Percentiles rank a stretch among this genome's conserved stretches.
phyloP scores from a whole-genome alignment of 2,113 vertebrate species.

The Dendropsophus ebraccatus region DNA sequence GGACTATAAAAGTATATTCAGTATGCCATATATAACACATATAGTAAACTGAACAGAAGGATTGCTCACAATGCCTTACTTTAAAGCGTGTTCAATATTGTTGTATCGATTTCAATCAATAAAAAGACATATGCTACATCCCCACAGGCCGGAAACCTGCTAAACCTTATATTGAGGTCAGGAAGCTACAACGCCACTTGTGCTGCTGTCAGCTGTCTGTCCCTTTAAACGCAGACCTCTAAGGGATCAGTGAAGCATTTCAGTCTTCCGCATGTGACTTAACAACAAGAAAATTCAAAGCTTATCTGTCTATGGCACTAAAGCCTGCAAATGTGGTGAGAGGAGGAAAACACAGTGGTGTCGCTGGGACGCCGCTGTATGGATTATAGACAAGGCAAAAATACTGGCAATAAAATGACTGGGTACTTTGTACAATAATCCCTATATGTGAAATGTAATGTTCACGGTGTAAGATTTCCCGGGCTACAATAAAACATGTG shows the following conservation, averaged over 20 bases:
- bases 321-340: background rate
- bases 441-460: background rate
- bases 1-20: no score
- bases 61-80: background rate
- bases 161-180: background rate
- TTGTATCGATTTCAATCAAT: conserved; percentile 46
- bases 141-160: background rate
- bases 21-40: background rate
- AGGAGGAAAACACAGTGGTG: background rate
- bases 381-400: conserved; percentile 23
- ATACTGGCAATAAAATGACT: conserved; percentile 16
- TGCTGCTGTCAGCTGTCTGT: conserved; percentile 46
- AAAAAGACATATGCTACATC: conserved; percentile 40
- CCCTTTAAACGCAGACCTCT: conserved; percentile 36
- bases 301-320: conserved; percentile 10
- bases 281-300: conserved; percentile 50
- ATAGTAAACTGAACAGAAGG: background rate
- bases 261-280: conserved; percentile 45
- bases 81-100: background rate
- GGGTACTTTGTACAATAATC: background rate
- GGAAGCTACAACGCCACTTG: conserved; percentile 4
- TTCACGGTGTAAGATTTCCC: background rate
- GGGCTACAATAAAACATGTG: background rate
- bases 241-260: conserved; percentile 42
- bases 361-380: conserved; percentile 16